phyloP scores from a whole-genome alignment of 2,113 vertebrate species.

The Tupaia tana region DNA sequence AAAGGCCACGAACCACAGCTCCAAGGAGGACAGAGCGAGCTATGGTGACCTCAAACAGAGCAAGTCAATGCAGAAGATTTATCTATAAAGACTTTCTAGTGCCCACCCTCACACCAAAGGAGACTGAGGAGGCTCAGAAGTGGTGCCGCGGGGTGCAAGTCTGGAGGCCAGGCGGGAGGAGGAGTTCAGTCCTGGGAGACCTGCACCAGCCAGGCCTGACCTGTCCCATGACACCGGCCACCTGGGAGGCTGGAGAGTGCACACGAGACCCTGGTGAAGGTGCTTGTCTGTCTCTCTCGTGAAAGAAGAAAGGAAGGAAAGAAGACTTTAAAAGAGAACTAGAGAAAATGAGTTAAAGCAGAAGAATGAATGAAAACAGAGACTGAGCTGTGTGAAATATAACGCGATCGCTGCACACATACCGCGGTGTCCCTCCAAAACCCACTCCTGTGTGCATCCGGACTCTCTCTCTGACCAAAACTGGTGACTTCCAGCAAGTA shows the following conservation, averaged over 20 bases:
- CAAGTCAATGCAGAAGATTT: slow-evolving; percentile 34
- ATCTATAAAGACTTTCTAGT: too few species aligned
- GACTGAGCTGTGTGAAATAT: neutral
- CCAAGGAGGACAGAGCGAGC: neutral
- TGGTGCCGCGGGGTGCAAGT: too few species aligned
- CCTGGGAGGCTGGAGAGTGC: too few species aligned
- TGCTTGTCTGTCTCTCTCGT: too few species aligned
- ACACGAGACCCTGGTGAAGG: too few species aligned
- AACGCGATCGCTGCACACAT: neutral
- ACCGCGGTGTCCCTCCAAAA: neutral
- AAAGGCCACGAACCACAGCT: neutral
- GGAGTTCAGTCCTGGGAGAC: too few species aligned
- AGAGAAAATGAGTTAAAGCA: slow-evolving; percentile 3
- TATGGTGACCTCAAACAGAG: neutral
- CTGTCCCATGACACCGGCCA: too few species aligned
- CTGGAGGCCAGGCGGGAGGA: too few species aligned
- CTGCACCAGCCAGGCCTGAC: too few species aligned
- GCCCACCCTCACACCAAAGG: too few species aligned
- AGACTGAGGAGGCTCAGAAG: too few species aligned
- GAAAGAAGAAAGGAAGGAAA: too few species aligned
- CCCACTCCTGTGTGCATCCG: neutral
- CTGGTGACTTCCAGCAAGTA: neutral
- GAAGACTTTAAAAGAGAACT: neutral
- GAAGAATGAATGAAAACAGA: neutral
- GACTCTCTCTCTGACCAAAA: neutral